Percentiles rank a stretch among this genome's conserved stretches.
Conservation (phyloP, 1,140 invertebrate genomes). For the Sitobion miscanthi region DNA sequence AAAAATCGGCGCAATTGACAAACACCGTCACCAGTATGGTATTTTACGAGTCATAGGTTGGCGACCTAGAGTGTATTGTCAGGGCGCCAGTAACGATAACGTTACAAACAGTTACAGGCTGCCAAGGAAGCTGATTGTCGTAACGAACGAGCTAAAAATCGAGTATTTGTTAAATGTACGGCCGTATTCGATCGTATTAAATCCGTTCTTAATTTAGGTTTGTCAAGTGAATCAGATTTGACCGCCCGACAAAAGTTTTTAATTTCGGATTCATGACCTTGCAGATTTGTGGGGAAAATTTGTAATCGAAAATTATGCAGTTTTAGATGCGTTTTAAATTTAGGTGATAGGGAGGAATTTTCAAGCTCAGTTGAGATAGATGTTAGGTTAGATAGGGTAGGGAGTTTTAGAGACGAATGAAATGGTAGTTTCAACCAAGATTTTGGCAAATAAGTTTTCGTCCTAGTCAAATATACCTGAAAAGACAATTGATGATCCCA, state of each 20-base stretch:
- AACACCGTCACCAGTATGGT: too few species aligned
- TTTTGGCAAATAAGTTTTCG: background rate
- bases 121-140: too few species aligned
- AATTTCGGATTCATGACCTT: background rate
- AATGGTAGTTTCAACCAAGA: background rate
- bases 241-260: background rate
- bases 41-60: too few species aligned
- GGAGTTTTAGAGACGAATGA: background rate
- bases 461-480: background rate
- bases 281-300: background rate
- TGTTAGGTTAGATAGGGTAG: too few species aligned
- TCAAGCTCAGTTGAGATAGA: background rate
- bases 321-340: background rate
- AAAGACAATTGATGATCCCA: background rate
- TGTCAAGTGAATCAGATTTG: background rate
- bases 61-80: too few species aligned
- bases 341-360: background rate
- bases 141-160: too few species aligned
- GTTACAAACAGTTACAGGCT: too few species aligned
- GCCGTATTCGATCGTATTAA: too few species aligned
- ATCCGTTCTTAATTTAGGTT: background rate
- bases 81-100: too few species aligned
- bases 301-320: background rate
- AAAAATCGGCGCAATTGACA: too few species aligned
- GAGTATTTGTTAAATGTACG: too few species aligned